Conservation (phyloP, 2,797 vertebrate species). For the Tympanoctomys barrerae region DNA sequence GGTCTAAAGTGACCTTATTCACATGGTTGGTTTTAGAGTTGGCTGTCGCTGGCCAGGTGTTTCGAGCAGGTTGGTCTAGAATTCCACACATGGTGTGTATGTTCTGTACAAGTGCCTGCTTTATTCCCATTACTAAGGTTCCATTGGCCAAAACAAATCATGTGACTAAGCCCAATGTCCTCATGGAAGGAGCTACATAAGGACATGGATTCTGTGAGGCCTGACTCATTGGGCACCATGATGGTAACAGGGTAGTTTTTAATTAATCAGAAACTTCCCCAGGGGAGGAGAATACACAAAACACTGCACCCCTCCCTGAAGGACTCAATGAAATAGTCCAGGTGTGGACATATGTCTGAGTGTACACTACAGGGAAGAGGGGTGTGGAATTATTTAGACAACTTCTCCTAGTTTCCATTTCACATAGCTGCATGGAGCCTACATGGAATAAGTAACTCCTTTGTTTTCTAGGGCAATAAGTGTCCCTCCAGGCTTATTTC, state of each 20-base stretch:
- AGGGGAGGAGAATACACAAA: not conserved
- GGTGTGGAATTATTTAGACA: not conserved
- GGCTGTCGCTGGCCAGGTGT: not conserved
- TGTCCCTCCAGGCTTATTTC: conserved; percentile 54
- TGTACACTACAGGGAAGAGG: not conserved
- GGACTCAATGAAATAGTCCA: not conserved
- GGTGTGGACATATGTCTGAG: not conserved
- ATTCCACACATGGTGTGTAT: not conserved
- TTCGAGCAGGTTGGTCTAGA: not conserved
- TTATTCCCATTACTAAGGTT: not conserved
- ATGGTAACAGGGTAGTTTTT: not conserved
- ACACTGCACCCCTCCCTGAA: not conserved
- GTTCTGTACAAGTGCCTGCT: not conserved
- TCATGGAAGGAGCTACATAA: not conserved
- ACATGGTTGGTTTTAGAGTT: not conserved
- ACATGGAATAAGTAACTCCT: not conserved
- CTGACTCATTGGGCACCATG: not conserved
- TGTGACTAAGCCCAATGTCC: not conserved
- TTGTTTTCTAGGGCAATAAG: not conserved
- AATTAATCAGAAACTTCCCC: not conserved
- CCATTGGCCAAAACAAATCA: not conserved
- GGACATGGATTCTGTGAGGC: not conserved
- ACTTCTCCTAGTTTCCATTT: not conserved
- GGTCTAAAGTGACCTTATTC: not conserved
- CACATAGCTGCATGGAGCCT: not conserved